Conservation (phyloP, 2,888 invertebrate genomes). For the Apotomis turbidana region DNA sequence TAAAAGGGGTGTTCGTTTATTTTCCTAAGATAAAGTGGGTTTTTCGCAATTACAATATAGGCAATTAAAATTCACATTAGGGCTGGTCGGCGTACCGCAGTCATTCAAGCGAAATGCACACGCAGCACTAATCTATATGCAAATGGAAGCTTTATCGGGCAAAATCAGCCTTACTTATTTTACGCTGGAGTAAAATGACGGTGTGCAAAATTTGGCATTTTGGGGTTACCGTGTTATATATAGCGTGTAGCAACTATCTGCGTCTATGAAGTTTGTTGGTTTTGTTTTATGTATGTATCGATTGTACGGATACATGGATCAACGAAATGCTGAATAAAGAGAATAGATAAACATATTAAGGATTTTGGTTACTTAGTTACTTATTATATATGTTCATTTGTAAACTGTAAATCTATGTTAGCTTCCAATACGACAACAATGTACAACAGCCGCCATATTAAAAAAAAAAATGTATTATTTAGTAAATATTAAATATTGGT, state of each 20-base stretch:
- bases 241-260: neutral
- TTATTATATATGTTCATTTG: no score
- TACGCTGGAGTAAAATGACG: conserved; percentile 8
- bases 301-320: no score
- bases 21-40: neutral
- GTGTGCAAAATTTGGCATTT: conserved; percentile 15
- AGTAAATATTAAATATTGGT: no score
- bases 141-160: conserved; percentile 58
- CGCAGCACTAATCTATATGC: conserved; percentile 64
- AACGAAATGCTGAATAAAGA: no score
- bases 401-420: no score
- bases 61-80: conserved; percentile 28
- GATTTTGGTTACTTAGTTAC: no score
- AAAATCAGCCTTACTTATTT: conserved; percentile 54
- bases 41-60: conserved; percentile 13
- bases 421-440: no score
- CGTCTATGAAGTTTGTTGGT: no score
- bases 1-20: neutral
- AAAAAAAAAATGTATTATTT: no score
- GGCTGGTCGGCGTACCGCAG: neutral
- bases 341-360: no score
- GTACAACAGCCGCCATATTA: no score
- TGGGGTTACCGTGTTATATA: conserved; percentile 1
- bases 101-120: conserved; percentile 27
- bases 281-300: no score